These are phyloP conservation scores for Hylaea fasciaria DNA, from an alignment of 2,888 invertebrate genomes.

Conservation along the genomic window DNA sequence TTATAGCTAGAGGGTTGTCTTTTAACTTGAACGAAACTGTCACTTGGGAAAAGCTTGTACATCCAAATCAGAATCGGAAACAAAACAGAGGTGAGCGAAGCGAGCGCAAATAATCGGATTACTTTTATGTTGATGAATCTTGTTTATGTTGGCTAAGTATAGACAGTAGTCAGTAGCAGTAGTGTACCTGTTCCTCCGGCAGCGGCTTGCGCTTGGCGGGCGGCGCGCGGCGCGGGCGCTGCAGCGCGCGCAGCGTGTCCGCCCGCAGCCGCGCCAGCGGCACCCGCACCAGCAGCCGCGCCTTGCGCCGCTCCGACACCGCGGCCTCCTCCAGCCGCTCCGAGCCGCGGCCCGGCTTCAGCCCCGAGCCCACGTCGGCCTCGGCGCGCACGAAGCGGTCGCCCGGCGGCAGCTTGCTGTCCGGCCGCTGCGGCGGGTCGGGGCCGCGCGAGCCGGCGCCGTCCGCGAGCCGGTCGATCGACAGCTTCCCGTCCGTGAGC, in stretches of 20 bases:
- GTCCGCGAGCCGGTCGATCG: conserved; percentile 40
- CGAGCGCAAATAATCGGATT: too few relatives aligned
- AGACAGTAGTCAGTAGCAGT: too few relatives aligned
- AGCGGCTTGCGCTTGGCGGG: conserved; percentile 49
- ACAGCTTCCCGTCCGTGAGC: conserved; percentile 56
- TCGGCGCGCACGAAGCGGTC: conserved; percentile 71
- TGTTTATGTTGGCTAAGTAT: too few relatives aligned
- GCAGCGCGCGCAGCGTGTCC: conserved; percentile 66
- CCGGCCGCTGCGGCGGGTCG: conserved; percentile 50
- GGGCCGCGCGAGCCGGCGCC: conserved; percentile 42
- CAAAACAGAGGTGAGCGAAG: not conserved
- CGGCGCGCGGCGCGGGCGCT: conserved; percentile 52
- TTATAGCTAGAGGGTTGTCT: too few relatives aligned
- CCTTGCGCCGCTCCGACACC: conserved; percentile 35
- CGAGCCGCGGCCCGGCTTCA: conserved; percentile 66
- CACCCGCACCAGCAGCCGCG: conserved; percentile 66
- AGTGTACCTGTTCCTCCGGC: conserved; percentile 25
- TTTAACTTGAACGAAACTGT: too few relatives aligned
- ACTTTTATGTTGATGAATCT: too few relatives aligned
- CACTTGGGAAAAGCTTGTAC: too few relatives aligned
- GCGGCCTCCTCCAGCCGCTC: conserved; percentile 68
- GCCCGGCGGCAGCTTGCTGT: conserved; percentile 49
- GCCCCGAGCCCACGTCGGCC: conserved; percentile 74
- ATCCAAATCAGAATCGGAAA: too few relatives aligned
- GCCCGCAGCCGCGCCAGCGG: conserved; percentile 67